These are phyloP conservation scores for Sceliomorpha sp. DNA, from an alignment of 2,888 invertebrate species.

Conservation along the genomic window DNA sequence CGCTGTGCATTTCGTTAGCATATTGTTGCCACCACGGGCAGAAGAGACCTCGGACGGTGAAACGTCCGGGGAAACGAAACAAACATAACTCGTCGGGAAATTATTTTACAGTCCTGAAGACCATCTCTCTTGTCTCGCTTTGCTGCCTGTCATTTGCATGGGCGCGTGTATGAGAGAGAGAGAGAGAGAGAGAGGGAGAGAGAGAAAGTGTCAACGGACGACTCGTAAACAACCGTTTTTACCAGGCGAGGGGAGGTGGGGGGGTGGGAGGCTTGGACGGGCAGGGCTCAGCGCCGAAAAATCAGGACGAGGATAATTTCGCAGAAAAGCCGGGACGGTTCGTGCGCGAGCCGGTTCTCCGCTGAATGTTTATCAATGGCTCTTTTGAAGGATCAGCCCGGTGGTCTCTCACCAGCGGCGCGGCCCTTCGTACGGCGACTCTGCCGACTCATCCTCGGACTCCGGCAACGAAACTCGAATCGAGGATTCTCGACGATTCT, in stretches of 20 bases:
- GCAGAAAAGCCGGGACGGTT: conserved; percentile 12
- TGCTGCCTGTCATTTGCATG: conserved; percentile 5
- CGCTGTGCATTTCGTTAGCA: conserved; percentile 52
- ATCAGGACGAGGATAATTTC: conserved; percentile 35
- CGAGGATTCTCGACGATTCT: conserved; percentile 41
- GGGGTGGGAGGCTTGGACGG: no score
- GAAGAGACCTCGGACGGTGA: conserved; percentile 12
- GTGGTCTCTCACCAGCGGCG: conserved; percentile 34
- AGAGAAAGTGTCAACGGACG: no score
- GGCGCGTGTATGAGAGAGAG: conserved; percentile 2
- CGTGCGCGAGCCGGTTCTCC: conserved; percentile 9
- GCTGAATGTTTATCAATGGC: conserved; percentile 36
- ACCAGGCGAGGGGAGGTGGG: no score
- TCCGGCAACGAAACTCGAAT: conserved; percentile 11
- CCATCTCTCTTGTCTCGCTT: not conserved
- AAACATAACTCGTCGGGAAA: conserved; percentile 21
- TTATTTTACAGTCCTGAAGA: conserved; percentile 24
- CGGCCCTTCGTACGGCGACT: conserved; percentile 17
- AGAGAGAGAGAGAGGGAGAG: no score
- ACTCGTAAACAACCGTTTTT: no score
- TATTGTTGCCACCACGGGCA: conserved; percentile 44
- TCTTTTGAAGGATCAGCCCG: conserved; percentile 28
- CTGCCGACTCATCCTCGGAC: conserved; percentile 39
- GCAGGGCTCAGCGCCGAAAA: conserved; percentile 8
- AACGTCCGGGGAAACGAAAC: conserved; percentile 13